These are phyloP conservation scores for Athetis lepigone DNA, from an alignment of 2,888 invertebrate species.

Conservation along the genomic window DNA sequence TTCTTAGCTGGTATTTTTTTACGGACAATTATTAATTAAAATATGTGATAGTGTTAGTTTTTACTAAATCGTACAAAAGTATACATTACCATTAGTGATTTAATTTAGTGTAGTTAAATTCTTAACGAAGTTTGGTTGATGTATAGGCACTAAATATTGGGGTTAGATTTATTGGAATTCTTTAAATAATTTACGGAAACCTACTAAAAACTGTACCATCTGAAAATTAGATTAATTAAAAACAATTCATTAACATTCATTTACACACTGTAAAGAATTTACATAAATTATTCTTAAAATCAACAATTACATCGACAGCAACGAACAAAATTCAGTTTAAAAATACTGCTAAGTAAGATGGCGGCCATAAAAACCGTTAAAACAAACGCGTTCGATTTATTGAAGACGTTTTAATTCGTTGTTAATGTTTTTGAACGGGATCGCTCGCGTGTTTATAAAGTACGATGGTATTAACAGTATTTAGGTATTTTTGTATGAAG, in stretches of 20 bases:
- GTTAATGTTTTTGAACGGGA: constrained; percentile 16
- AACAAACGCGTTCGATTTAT: constrained; percentile 37
- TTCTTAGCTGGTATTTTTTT: too few relatives aligned
- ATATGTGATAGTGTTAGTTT: too few relatives aligned
- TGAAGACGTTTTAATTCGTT: constrained; percentile 45
- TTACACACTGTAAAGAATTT: constrained; percentile 12
- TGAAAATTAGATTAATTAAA: constrained; percentile 1
- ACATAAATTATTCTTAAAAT: constrained; percentile 26
- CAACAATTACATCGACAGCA: constrained; percentile 14
- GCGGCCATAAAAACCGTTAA: constrained; percentile 33
- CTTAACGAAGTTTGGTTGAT: too few relatives aligned
- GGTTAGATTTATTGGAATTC: constrained; percentile 17
- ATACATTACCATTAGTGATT: too few relatives aligned
- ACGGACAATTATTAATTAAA: too few relatives aligned
- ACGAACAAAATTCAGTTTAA: constrained; percentile 2
- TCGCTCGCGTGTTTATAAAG: background rate
- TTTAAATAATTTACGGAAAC: constrained; percentile 5
- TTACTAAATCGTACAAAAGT: too few relatives aligned
- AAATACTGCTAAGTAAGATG: constrained; percentile 35
- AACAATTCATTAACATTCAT: constrained; percentile 3
- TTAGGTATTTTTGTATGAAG: background rate
- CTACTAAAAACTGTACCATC: background rate
- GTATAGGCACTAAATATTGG: background rate
- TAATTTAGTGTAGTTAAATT: too few relatives aligned
- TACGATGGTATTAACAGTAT: background rate